Conservation (phyloP, 1,140 invertebrate genomes). For the Tetraneura akinire region DNA sequence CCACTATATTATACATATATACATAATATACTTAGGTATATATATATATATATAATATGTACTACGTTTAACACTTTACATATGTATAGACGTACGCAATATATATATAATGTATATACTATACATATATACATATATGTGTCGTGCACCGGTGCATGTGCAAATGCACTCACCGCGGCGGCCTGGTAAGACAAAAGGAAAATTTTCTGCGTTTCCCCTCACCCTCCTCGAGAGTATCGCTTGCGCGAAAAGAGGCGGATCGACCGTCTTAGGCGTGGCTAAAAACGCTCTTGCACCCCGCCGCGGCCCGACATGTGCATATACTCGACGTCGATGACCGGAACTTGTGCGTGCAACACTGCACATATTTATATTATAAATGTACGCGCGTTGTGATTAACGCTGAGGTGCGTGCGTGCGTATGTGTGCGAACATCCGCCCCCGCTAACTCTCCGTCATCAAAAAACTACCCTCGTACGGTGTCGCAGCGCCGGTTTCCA, state of each 20-base stretch:
- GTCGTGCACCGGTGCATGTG: slow-evolving; percentile 26
- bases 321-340: background rate
- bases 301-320: background rate
- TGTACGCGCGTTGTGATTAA: slow-evolving; percentile 13
- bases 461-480: background rate
- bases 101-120: too few relatives aligned
- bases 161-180: slow-evolving; percentile 28
- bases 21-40: too few relatives aligned
- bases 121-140: background rate
- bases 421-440: slow-evolving; percentile 22
- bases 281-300: slow-evolving; percentile 20
- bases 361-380: too few relatives aligned
- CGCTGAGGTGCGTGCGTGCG: background rate
- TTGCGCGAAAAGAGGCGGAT: slow-evolving; percentile 34
- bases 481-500: slow-evolving; percentile 16
- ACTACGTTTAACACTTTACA: too few relatives aligned
- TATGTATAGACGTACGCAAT: too few relatives aligned
- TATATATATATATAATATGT: background rate
- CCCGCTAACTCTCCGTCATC: background rate
- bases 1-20: background rate
- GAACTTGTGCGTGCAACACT: slow-evolving; percentile 8
- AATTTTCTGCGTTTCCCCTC: background rate
- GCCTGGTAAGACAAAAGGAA: slow-evolving; percentile 4
- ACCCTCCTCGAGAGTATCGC: background rate
- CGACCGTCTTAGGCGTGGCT: slow-evolving; percentile 45